Conservation (phyloP, 2,888 invertebrate genomes). For the Empis stercorea region DNA sequence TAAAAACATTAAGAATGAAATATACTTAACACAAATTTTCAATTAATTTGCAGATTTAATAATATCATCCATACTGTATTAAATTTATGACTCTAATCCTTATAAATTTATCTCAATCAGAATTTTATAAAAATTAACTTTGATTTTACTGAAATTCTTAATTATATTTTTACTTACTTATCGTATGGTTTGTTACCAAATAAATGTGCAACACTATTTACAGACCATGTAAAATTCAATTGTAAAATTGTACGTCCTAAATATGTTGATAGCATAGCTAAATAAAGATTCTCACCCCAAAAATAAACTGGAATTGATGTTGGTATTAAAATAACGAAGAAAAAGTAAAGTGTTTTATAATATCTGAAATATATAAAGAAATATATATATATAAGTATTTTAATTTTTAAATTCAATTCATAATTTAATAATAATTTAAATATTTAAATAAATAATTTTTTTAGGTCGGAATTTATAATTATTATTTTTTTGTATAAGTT, state of each 20-base stretch:
- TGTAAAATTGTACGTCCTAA: conserved; percentile 44
- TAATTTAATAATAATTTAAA: too few species aligned
- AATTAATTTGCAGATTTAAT: too few species aligned
- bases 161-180: conserved; percentile 31
- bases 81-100: too few species aligned
- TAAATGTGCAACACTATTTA: conserved; percentile 59
- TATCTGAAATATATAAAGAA: conserved; percentile 36
- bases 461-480: not conserved
- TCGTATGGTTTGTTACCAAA: conserved; percentile 58
- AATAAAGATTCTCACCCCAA: conserved; percentile 48
- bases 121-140: too few species aligned
- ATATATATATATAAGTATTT: too few species aligned
- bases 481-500: too few species aligned
- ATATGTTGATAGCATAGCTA: conserved; percentile 45
- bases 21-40: too few species aligned
- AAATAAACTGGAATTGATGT: conserved; percentile 43
- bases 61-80: too few species aligned
- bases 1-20: too few species aligned
- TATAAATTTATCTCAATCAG: too few species aligned
- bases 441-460: not conserved
- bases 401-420: too few species aligned
- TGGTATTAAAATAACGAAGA: conserved; percentile 44
- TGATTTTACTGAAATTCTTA: too few species aligned
- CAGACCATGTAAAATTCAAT: conserved; percentile 59
- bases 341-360: conserved; percentile 41